Conservation (phyloP, 2,797 vertebrate species). For the Cyprinella venusta region DNA sequence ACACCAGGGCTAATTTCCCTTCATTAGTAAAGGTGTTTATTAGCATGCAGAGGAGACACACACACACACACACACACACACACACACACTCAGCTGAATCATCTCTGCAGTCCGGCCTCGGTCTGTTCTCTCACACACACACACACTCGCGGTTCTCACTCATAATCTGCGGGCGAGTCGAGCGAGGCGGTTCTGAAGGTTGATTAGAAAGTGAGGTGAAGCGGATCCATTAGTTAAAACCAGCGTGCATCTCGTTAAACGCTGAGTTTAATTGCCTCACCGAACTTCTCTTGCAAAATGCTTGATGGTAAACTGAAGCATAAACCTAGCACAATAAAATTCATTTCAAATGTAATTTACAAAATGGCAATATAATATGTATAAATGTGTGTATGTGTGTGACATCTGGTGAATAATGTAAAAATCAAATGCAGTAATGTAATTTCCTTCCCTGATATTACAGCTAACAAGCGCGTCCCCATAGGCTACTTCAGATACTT, state of each 20-base stretch:
- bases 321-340: background rate
- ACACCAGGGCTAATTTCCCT: conserved; percentile 2
- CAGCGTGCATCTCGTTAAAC: background rate
- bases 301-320: background rate
- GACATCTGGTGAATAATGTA: background rate
- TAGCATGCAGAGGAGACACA: conserved; percentile 21
- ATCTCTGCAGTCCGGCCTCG: conserved; percentile 17
- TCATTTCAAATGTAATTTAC: background rate
- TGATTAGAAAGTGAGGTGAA: conserved; percentile 8
- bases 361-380: background rate
- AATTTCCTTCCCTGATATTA: no score
- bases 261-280: background rate
- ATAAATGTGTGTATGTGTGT: background rate
- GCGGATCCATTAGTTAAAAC: conserved; percentile 6
- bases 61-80: background rate
- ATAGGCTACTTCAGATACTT: no score
- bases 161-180: conserved; percentile 17
- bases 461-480: no score
- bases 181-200: background rate
- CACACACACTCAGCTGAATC: conserved; percentile 18
- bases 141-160: conserved; percentile 10
- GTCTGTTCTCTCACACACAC: background rate
- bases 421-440: background rate
- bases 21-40: conserved; percentile 15
- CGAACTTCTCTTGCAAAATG: background rate